phyloP scores from a whole-genome alignment of 2,888 invertebrate species.

The Eugnorisma glareosa region DNA sequence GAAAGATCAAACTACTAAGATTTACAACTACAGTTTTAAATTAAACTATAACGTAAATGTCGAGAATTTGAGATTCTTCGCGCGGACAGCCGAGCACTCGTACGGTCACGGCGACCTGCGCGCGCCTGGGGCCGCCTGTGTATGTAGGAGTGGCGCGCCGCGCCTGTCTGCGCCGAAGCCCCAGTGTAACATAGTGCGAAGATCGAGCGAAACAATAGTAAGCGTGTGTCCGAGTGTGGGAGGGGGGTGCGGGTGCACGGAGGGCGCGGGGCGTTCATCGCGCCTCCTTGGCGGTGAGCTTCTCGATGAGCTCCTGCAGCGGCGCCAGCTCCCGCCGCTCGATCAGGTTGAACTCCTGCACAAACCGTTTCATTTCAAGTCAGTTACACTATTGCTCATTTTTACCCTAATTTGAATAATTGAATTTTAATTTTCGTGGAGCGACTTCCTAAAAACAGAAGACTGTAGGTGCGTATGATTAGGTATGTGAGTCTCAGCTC shows the following conservation, averaged over 20 bases:
- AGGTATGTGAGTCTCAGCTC: background rate
- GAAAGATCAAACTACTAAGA: constrained; percentile 18
- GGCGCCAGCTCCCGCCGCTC: constrained; percentile 99
- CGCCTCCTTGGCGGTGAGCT: constrained; percentile 96
- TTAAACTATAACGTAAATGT: constrained; percentile 36
- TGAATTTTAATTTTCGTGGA: background rate
- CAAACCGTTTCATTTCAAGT: background rate
- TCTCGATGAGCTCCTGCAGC: constrained; percentile 99
- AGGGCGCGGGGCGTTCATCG: constrained; percentile 90
- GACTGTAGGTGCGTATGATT: background rate
- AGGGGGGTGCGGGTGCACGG: constrained; percentile 9
- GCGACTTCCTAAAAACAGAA: background rate
- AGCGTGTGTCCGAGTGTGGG: constrained; percentile 15
- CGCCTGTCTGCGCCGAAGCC: constrained; percentile 7
- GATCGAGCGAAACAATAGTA: constrained; percentile 20
- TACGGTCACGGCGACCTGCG: background rate
- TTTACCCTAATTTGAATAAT: background rate
- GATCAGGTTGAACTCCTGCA: constrained; percentile 98
- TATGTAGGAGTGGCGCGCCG: background rate
- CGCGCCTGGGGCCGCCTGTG: background rate
- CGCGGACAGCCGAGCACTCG: constrained; percentile 5
- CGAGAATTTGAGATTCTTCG: constrained; percentile 27
- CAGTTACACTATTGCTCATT: background rate
- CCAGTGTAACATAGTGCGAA: constrained; percentile 13
- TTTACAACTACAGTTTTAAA: constrained; percentile 32